A percentile compares a stretch with the other conserved stretches of the same genome.
Evolutionary conservation across 1,140 invertebrate species (phyloP).

Genomic region (Paracyclopina nana): DNA sequence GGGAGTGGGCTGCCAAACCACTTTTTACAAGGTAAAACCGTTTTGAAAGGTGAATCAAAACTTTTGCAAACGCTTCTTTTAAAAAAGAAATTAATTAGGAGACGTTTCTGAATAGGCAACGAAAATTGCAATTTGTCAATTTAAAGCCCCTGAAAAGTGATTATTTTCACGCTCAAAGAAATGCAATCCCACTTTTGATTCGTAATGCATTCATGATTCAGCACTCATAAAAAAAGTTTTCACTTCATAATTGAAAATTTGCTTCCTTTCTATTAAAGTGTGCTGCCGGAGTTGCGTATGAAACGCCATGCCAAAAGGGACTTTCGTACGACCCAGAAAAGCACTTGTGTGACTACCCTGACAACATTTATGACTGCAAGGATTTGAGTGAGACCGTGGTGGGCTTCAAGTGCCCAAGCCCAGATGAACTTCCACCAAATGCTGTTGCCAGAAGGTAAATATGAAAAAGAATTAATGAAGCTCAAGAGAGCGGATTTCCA

Average conservation of each 20-base stretch:
- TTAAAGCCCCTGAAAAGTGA: too few relatives aligned
- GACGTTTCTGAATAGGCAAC: too few relatives aligned
- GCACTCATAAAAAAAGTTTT: too few relatives aligned
- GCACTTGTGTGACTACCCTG: constrained; percentile 80
- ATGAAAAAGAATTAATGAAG: too few relatives aligned
- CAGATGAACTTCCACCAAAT: constrained; percentile 12
- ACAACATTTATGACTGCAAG: constrained; percentile 40
- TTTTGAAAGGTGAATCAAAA: background rate
- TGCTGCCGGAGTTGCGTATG: constrained; percentile 50
- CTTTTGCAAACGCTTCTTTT: background rate
- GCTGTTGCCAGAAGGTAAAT: constrained; percentile 15
- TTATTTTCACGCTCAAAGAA: too few relatives aligned
- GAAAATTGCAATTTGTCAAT: too few relatives aligned
- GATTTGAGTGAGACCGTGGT: constrained; percentile 7
- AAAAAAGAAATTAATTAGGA: background rate
- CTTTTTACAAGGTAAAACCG: constrained; percentile 13
- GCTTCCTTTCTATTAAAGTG: constrained; percentile 56
- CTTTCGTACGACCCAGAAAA: constrained; percentile 66
- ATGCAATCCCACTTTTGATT: too few relatives aligned
- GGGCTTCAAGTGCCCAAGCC: constrained; percentile 12
- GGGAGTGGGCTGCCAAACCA: constrained; percentile 43
- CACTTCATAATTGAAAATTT: too few relatives aligned
- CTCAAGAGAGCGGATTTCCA: background rate
- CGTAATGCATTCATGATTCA: too few relatives aligned
- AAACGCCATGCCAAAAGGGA: constrained; percentile 58